These are phyloP conservation scores for Paraescarpia echinospica DNA, from an alignment of 1,140 invertebrate genomes.

Conservation along the genomic window DNA sequence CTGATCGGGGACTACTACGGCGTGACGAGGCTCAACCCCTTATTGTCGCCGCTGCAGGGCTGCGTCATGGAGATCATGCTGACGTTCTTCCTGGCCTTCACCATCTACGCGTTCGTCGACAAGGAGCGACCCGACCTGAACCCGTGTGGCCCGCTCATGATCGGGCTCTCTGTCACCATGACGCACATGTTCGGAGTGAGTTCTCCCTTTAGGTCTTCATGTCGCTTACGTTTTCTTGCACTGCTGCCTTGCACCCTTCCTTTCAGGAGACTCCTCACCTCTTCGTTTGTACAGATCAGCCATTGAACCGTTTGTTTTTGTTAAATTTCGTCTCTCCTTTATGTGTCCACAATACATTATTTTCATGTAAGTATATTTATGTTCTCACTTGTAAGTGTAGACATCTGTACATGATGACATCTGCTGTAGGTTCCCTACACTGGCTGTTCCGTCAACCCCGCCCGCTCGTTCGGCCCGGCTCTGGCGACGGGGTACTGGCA, in stretches of 20 bases:
- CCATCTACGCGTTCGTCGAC: slow-evolving; percentile 86
- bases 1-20: slow-evolving; percentile 38
- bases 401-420: neutral
- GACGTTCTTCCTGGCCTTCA: slow-evolving; percentile 84
- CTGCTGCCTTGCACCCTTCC: too few relatives aligned
- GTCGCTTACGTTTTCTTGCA: too few relatives aligned
- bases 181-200: slow-evolving; percentile 76
- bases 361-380: neutral
- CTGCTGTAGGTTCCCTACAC: slow-evolving; percentile 48
- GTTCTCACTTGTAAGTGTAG: too few relatives aligned
- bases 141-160: slow-evolving; percentile 83
- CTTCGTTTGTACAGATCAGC: too few relatives aligned
- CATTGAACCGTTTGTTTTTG: too few relatives aligned
- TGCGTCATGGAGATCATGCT: slow-evolving; percentile 81
- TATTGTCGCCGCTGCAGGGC: slow-evolving; percentile 64
- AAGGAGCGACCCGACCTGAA: slow-evolving; percentile 74
- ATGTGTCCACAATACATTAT: too few relatives aligned
- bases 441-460: slow-evolving; percentile 49
- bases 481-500: slow-evolving; percentile 76
- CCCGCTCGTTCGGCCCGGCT: slow-evolving; percentile 53
- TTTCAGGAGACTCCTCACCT: too few relatives aligned
- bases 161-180: slow-evolving; percentile 78
- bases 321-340: too few relatives aligned
- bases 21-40: slow-evolving; percentile 57
- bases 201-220: neutral